Conservation (phyloP, 2,113 vertebrate genomes). For the Nothobranchius kuhntae region DNA sequence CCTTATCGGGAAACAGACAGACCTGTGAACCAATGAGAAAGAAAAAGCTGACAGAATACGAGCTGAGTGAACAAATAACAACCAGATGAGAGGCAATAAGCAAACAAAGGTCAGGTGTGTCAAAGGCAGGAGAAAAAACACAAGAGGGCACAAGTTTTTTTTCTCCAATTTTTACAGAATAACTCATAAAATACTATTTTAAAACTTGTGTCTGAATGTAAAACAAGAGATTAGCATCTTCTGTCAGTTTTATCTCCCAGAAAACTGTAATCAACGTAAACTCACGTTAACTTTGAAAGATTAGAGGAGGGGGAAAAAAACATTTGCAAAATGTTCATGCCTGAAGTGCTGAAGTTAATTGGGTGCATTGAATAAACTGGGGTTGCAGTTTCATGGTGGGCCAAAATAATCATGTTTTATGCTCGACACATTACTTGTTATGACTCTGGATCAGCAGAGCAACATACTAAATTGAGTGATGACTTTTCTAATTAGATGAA, state of each 20-base stretch:
- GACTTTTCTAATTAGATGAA: conserved; percentile 64
- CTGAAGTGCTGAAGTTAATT: conserved; percentile 65
- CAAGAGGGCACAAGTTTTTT: no score
- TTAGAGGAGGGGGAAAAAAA: conserved; percentile 10
- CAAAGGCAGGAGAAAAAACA: not conserved
- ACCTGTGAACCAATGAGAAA: no score
- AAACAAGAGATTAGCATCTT: not conserved
- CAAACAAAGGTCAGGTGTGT: not conserved
- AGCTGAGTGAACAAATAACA: no score
- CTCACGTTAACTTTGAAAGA: conserved; percentile 11
- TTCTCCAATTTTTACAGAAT: no score
- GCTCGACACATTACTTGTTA: conserved; percentile 60
- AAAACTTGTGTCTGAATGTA: not conserved
- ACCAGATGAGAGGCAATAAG: not conserved
- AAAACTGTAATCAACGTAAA: conserved; percentile 9
- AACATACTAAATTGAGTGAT: conserved; percentile 37
- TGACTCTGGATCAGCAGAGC: conserved; percentile 55
- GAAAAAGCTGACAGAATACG: no score
- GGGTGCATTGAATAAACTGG: conserved; percentile 49
- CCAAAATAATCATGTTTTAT: conserved; percentile 55
- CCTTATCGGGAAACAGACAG: no score
- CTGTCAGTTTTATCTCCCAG: conserved; percentile 11
- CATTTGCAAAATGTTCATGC: conserved; percentile 46
- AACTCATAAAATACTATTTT: not conserved
- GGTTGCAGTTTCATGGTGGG: conserved; percentile 46